A percentile compares a stretch with the other conserved stretches of the same genome.
Evolutionary conservation across 2,888 invertebrate species (phyloP).

Genomic region (Acrobeloides nanus): DNA sequence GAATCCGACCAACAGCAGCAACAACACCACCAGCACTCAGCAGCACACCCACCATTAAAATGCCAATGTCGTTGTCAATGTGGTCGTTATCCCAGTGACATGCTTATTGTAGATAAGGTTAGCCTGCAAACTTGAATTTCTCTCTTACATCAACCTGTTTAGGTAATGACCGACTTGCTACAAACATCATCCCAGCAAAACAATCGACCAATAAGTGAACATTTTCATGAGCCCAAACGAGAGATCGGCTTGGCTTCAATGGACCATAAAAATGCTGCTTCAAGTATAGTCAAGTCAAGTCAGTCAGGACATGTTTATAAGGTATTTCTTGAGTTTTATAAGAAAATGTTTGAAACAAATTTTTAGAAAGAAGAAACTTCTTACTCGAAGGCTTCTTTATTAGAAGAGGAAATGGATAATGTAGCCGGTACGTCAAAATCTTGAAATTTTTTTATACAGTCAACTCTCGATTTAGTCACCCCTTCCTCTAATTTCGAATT

Average conservation of each 20-base stretch:
- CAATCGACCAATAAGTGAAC: background rate
- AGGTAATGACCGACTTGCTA: constrained; percentile 21
- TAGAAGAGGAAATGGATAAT: too few species aligned
- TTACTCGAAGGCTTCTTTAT: too few species aligned
- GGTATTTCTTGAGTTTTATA: too few species aligned
- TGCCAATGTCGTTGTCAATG: constrained; percentile 34
- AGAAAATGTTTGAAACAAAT: too few species aligned
- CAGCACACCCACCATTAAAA: constrained; percentile 19
- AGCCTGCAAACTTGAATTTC: background rate
- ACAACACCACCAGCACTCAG: constrained; percentile 6
- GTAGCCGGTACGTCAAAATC: too few species aligned
- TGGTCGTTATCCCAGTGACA: constrained; percentile 42
- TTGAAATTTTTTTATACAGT: too few species aligned
- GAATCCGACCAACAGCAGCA: constrained; percentile 24
- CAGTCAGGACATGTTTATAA: too few species aligned
- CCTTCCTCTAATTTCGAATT: too few species aligned
- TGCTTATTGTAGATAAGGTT: constrained; percentile 45
- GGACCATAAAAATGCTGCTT: too few species aligned
- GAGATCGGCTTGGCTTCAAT: constrained; percentile 1
- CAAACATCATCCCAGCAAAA: constrained; percentile 16
- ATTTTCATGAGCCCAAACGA: background rate
- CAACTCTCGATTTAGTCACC: too few species aligned
- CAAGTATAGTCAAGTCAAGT: too few species aligned
- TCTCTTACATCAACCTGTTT: background rate
- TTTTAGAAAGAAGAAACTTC: too few species aligned